These are phyloP conservation scores for Albula goreensis DNA, from an alignment of 2,113 vertebrate genomes.

Conservation along the genomic window DNA sequence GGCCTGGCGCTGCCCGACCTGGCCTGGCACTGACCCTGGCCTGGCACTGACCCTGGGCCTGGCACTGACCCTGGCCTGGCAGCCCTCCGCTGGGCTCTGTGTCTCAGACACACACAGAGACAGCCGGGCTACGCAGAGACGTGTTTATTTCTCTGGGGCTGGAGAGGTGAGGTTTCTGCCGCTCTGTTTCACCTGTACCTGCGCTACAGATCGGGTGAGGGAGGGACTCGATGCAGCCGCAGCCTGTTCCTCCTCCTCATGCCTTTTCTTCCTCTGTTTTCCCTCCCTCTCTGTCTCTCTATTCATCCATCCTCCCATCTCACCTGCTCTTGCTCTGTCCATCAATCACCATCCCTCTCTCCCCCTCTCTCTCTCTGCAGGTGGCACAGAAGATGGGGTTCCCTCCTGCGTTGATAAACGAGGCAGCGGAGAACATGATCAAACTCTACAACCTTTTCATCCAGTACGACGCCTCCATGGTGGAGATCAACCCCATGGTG, in stretches of 20 bases:
- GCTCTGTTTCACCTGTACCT: no score
- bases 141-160: no score
- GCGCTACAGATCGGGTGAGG: no score
- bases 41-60: no score
- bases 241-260: not conserved
- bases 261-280: not conserved
- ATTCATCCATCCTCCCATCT: not conserved
- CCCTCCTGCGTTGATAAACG: constrained; percentile 80
- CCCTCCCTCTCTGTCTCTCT: not conserved
- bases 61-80: no score
- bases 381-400: constrained; percentile 96
- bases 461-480: constrained; percentile 95
- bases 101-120: no score
- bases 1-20: not conserved
- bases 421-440: constrained; percentile 92
- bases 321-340: not conserved
- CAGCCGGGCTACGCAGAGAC: no score
- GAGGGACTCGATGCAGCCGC: no score
- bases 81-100: no score
- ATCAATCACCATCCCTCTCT: not conserved
- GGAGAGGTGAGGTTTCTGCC: no score
- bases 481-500: constrained; percentile 99
- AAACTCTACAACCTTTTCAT: constrained; percentile 94
- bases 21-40: no score
- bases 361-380: constrained; percentile 58